A percentile compares a stretch with the other conserved stretches of the same genome.
These are phyloP conservation scores for Drosophila tristis DNA, from an alignment of 1,140 invertebrate genomes.

Conservation along the genomic window DNA sequence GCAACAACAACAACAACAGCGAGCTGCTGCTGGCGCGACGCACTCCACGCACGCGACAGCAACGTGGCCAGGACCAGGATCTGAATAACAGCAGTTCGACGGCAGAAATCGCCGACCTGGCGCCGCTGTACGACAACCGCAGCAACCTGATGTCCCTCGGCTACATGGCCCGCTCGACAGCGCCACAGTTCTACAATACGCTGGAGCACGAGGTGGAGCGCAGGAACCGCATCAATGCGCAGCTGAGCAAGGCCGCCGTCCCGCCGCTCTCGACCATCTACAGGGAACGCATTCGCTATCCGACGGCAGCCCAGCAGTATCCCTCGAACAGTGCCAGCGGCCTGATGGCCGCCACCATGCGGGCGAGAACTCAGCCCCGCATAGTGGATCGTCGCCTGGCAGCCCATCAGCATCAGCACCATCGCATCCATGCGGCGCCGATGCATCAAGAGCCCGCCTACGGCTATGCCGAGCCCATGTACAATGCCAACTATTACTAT, in stretches of 20 bases:
- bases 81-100: slow-evolving; percentile 76
- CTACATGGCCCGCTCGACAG: slow-evolving; percentile 64
- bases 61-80: slow-evolving; percentile 52
- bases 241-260: slow-evolving; percentile 61
- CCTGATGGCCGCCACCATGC: slow-evolving; percentile 68
- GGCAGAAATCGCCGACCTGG: slow-evolving; percentile 70
- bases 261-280: slow-evolving; percentile 76
- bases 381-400: slow-evolving; percentile 86
- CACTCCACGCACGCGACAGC: slow-evolving; percentile 48
- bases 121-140: slow-evolving; percentile 76
- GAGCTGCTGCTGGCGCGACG: slow-evolving; percentile 35
- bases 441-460: slow-evolving; percentile 67
- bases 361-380: slow-evolving; percentile 85
- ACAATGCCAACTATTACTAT: slow-evolving; percentile 88
- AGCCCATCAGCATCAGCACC: slow-evolving; percentile 69
- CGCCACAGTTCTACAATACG: slow-evolving; percentile 78
- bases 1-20: slow-evolving; percentile 43
- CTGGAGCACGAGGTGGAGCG: slow-evolving; percentile 81
- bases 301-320: slow-evolving; percentile 64
- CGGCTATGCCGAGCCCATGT: slow-evolving; percentile 84
- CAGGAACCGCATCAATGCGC: slow-evolving; percentile 79
- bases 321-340: slow-evolving; percentile 57
- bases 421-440: slow-evolving; percentile 66
- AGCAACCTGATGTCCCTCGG: slow-evolving; percentile 81
- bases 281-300: slow-evolving; percentile 73